phyloP scores from a whole-genome alignment of 2,797 vertebrate genomes.

The Pantherophis alleghaniensis region DNA sequence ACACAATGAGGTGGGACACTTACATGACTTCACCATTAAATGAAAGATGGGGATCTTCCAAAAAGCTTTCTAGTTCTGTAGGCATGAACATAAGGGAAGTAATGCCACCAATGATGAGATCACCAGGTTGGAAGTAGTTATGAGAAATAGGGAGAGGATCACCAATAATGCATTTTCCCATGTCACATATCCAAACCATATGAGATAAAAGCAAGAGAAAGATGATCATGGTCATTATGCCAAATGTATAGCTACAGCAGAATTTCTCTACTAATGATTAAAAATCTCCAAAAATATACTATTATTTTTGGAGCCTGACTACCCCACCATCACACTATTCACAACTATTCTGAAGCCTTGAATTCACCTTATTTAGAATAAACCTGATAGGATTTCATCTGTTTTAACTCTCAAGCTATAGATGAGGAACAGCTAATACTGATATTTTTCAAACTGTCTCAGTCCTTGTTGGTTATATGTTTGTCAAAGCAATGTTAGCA shows the following conservation, averaged over 20 bases:
- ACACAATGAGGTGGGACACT: background rate
- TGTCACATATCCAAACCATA: background rate
- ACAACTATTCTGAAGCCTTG: background rate
- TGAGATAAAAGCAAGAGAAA: background rate
- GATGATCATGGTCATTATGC: background rate
- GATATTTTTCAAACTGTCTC: background rate
- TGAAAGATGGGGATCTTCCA: background rate
- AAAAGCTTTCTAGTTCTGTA: background rate
- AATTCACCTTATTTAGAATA: background rate
- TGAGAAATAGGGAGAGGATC: conserved; percentile 10
- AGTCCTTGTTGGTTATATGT: background rate
- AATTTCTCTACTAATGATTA: background rate
- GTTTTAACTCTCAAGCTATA: background rate
- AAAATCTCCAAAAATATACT: background rate
- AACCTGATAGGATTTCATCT: background rate
- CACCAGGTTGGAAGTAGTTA: conserved; percentile 9
- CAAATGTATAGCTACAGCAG: background rate
- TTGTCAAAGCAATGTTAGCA: background rate
- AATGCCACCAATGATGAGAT: conserved; percentile 8
- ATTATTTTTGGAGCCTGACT: background rate
- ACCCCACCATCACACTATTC: background rate
- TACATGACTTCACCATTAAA: background rate
- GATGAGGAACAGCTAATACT: background rate
- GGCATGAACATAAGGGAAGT: background rate
- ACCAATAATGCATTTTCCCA: background rate